Evolutionary conservation across 2,888 invertebrate species (phyloP).

Genomic region (Cryptocheilus praepositus): DNA sequence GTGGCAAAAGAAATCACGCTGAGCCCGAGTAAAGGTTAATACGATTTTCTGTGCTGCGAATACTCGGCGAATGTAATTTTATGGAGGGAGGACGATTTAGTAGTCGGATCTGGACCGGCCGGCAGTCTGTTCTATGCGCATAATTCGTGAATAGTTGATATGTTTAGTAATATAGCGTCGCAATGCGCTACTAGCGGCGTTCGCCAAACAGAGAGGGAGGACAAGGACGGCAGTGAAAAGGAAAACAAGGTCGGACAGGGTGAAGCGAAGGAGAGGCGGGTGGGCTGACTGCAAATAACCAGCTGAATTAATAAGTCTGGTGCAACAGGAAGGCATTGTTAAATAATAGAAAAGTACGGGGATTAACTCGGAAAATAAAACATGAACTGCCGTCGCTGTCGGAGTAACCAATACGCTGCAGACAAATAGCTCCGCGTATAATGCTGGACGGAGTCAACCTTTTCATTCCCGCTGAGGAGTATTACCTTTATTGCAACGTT

Average conservation of each 20-base stretch:
- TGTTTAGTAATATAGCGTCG: conserved; percentile 47
- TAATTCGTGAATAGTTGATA: conserved; percentile 53
- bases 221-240: background rate
- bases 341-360: conserved; percentile 35
- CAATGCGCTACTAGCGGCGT: conserved; percentile 21
- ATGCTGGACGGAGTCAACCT: too few species aligned
- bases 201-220: background rate
- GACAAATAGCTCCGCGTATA: background rate
- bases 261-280: background rate
- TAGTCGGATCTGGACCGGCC: too few species aligned
- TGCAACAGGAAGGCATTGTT: conserved; percentile 31
- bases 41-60: too few species aligned
- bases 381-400: conserved; percentile 1
- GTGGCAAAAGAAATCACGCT: too few species aligned
- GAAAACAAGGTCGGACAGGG: background rate
- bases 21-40: too few species aligned
- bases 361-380: conserved; percentile 17
- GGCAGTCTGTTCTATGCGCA: too few species aligned
- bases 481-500: too few species aligned
- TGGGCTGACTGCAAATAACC: conserved; percentile 29
- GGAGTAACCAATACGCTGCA: conserved; percentile 20
- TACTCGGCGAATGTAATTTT: too few species aligned
- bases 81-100: too few species aligned
- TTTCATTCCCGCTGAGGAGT: too few species aligned
- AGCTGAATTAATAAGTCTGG: conserved; percentile 40